Evolutionary conservation across 2,113 vertebrate species (phyloP).

Genomic region (Thinocorus orbignyianus): DNA sequence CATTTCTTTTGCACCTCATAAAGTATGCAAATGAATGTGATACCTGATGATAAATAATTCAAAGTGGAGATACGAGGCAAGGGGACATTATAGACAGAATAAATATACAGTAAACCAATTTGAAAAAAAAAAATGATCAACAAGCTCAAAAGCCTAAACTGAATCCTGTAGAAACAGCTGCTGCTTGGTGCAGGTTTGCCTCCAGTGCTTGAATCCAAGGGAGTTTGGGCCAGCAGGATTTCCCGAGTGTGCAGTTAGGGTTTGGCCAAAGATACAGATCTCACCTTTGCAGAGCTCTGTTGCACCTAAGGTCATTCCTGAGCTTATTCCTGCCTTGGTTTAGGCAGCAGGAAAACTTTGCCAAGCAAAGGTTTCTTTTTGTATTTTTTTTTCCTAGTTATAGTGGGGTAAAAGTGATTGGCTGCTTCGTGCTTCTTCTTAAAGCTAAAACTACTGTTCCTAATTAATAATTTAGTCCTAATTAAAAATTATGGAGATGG

Average conservation of each 20-base stretch:
- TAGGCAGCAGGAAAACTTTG: background rate
- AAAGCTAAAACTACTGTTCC: background rate
- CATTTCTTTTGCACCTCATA: conserved; percentile 44
- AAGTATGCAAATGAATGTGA: conserved; percentile 58
- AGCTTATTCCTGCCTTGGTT: background rate
- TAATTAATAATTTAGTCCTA: background rate
- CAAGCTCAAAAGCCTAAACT: background rate
- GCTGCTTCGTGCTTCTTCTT: background rate
- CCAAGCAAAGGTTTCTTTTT: background rate
- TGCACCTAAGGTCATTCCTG: background rate
- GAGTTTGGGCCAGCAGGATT: background rate
- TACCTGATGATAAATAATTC: conserved; percentile 54
- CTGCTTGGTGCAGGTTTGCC: background rate
- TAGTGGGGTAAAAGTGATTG: background rate
- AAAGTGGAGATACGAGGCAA: background rate
- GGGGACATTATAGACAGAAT: background rate
- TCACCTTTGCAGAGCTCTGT: background rate
- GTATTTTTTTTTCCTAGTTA: background rate
- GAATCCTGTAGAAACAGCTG: background rate
- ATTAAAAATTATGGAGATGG: background rate
- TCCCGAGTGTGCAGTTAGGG: background rate
- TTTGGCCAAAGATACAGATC: background rate
- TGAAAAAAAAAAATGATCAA: background rate
- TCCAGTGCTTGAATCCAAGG: background rate
- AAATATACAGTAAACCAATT: background rate